Percentiles rank a stretch among this genome's conserved stretches.
Conservation (phyloP, 2,888 invertebrate genomes). For the Laothoe populi region DNA sequence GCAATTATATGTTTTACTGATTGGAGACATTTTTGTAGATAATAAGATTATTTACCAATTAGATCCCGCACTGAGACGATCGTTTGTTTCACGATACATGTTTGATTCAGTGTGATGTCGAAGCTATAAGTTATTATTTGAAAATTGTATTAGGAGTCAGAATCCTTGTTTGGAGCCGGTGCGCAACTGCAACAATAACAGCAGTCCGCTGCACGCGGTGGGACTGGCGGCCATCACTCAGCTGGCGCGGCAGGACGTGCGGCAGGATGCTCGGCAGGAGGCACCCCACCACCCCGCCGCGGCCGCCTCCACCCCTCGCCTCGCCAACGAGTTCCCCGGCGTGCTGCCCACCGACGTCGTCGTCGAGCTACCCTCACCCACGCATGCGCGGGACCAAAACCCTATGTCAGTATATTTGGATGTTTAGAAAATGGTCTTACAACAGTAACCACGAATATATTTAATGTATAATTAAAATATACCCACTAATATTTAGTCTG, state of each 20-base stretch:
- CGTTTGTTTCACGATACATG: too few species aligned
- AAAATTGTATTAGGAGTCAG: slow-evolving; percentile 53
- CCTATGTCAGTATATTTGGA: slow-evolving; percentile 47
- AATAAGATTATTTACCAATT: too few species aligned
- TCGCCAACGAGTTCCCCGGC: slow-evolving; percentile 73
- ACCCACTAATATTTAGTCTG: too few species aligned
- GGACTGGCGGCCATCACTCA: slow-evolving; percentile 92
- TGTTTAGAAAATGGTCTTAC: too few species aligned
- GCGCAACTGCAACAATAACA: slow-evolving; percentile 82
- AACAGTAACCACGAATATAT: too few species aligned
- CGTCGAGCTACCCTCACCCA: slow-evolving; percentile 74
- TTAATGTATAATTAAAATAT: too few species aligned
- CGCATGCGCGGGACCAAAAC: slow-evolving; percentile 55
- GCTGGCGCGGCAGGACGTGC: slow-evolving; percentile 86
- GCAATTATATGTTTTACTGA: too few species aligned
- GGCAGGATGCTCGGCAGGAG: too few species aligned
- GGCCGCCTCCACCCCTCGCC: slow-evolving; percentile 41
- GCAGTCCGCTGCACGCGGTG: slow-evolving; percentile 87
- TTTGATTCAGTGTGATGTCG: too few species aligned
- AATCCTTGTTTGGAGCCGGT: slow-evolving; percentile 75
- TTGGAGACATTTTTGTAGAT: too few species aligned
- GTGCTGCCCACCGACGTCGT: slow-evolving; percentile 81
- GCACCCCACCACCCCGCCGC: slow-evolving; percentile 44
- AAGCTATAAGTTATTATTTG: too few species aligned
- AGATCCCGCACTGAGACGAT: too few species aligned